Percentiles rank a stretch among this genome's conserved stretches.
Evolutionary conservation across 2,888 invertebrate species (phyloP).

Genomic region (Phaedon cochleariae): DNA sequence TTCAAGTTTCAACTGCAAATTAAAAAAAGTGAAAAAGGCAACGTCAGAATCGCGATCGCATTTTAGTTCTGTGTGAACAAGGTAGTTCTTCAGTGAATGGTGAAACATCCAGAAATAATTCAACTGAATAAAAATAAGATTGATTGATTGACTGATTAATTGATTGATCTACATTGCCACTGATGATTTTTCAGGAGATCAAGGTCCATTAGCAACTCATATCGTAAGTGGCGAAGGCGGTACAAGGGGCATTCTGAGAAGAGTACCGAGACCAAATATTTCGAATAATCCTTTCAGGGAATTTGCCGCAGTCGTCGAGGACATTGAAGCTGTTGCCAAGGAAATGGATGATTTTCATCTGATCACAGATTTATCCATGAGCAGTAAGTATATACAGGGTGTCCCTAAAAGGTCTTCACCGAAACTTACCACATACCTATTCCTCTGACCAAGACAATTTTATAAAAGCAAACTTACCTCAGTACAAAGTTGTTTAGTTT

Average conservation of each 20-base stretch:
- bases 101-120: too few relatives aligned
- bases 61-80: too few relatives aligned
- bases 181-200: constrained; percentile 53
- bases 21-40: too few relatives aligned
- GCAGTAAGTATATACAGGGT: constrained; percentile 26
- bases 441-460: too few relatives aligned
- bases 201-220: constrained; percentile 39
- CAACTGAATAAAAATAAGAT: too few relatives aligned
- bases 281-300: constrained; percentile 17
- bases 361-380: constrained; percentile 57
- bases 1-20: too few relatives aligned
- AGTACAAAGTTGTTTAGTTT: too few relatives aligned
- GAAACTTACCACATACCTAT: too few relatives aligned
- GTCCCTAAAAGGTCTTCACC: background rate
- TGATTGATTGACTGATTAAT: too few relatives aligned
- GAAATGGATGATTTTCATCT: constrained; percentile 60
- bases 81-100: too few relatives aligned
- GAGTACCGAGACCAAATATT: constrained; percentile 27
- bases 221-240: constrained; percentile 38
- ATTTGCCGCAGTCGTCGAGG: constrained; percentile 19
- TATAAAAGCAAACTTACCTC: too few relatives aligned
- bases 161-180: background rate
- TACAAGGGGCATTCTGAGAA: constrained; percentile 36
- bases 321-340: constrained; percentile 46
- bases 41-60: too few relatives aligned